A percentile compares a stretch with the other conserved stretches of the same genome.
Evolutionary conservation across 1,140 invertebrate genomes (phyloP).

Genomic region (Apis florea): DNA sequence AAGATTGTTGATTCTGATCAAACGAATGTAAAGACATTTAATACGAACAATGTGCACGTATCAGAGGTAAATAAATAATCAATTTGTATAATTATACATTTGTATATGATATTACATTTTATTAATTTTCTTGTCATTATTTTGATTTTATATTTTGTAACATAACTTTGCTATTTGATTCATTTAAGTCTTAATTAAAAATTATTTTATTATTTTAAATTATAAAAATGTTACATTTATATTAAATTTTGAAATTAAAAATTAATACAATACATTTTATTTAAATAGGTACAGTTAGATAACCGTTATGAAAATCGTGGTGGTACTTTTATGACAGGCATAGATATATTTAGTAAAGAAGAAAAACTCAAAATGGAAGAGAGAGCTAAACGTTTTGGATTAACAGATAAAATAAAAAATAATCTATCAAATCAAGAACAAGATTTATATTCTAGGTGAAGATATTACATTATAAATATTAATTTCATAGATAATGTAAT

Average conservation of each 20-base stretch:
- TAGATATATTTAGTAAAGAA: conserved; percentile 84
- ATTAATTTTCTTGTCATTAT: background rate
- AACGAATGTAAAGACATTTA: background rate
- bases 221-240: background rate
- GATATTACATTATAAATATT: background rate
- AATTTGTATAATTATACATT: background rate
- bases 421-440: conserved; percentile 82
- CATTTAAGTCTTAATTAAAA: background rate
- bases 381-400: conserved; percentile 86
- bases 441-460: conserved; percentile 83
- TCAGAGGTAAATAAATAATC: conserved; percentile 25
- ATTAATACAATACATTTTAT: conserved; percentile 24
- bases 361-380: conserved; percentile 84
- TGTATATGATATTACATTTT: too few relatives aligned
- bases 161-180: background rate
- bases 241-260: background rate
- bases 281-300: conserved; percentile 36
- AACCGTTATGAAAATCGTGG: conserved; percentile 76
- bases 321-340: conserved; percentile 81
- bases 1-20: conserved; percentile 23
- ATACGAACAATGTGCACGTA: conserved; percentile 5
- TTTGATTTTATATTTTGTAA: background rate
- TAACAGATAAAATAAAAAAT: conserved; percentile 81
- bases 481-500: background rate
- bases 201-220: background rate